Conservation (phyloP, 1,140 invertebrate genomes). For the Heliconius congener region DNA sequence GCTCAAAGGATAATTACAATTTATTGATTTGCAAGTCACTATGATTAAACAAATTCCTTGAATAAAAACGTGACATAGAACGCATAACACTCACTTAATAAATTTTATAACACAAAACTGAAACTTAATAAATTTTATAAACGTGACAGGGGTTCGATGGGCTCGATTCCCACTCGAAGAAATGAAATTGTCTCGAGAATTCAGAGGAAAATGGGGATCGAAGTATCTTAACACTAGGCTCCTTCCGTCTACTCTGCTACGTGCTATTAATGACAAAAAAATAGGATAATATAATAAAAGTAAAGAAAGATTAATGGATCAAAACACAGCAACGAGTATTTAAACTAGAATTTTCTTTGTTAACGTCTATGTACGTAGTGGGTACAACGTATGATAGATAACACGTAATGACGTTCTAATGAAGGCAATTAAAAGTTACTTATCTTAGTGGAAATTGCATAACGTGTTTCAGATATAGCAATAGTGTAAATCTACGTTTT, state of each 20-base stretch:
- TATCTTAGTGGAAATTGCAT: conserved; percentile 11
- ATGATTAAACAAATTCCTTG: background rate
- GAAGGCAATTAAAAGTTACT: conserved; percentile 1
- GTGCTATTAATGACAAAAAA: background rate
- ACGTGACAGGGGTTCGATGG: too few relatives aligned
- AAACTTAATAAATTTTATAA: too few relatives aligned
- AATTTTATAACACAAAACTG: background rate
- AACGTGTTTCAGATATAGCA: background rate
- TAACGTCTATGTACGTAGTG: background rate
- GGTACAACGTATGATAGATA: conserved; percentile 4
- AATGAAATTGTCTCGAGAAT: too few relatives aligned
- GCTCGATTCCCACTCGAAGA: too few relatives aligned
- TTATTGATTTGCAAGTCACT: background rate
- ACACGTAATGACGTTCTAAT: conserved; percentile 9
- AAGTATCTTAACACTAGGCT: too few relatives aligned
- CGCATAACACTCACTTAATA: background rate
- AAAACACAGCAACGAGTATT: background rate
- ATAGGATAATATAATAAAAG: background rate
- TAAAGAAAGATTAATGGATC: background rate
- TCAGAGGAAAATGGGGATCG: too few relatives aligned
- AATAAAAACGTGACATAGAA: background rate
- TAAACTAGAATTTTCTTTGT: conserved; percentile 3
- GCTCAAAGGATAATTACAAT: background rate
- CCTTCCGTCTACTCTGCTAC: too few relatives aligned
- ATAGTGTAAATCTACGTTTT: background rate